Conservation (phyloP, 1,140 invertebrate species). For the Heliconius congener region DNA sequence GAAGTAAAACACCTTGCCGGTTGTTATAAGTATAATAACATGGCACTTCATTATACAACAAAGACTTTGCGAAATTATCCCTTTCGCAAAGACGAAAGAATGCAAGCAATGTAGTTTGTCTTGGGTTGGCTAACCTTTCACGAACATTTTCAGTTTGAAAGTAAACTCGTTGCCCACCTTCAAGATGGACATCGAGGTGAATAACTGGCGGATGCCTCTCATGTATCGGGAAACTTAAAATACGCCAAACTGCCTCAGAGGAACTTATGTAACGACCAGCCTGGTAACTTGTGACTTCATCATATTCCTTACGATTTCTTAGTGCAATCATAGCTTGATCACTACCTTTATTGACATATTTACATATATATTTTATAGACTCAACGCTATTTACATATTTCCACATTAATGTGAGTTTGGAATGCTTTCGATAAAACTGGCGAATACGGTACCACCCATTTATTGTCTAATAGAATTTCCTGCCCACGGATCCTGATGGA, state of each 20-base stretch:
- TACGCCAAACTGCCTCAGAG: conserved; percentile 75
- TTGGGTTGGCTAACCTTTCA: conserved; percentile 41
- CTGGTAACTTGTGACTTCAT: conserved; percentile 54
- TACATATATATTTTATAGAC: conserved; percentile 24
- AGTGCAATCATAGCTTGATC: conserved; percentile 36
- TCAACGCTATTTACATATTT: conserved; percentile 36
- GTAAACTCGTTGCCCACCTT: conserved; percentile 45
- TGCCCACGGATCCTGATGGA: not conserved
- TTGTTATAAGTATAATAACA: conserved; percentile 29
- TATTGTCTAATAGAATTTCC: conserved; percentile 25
- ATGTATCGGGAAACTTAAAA: conserved; percentile 69
- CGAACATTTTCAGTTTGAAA: conserved; percentile 43
- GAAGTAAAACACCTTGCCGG: conserved; percentile 35
- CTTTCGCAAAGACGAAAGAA: conserved; percentile 46
- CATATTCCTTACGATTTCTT: conserved; percentile 35
- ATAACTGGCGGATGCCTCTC: conserved; percentile 65
- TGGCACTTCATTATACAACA: conserved; percentile 42
- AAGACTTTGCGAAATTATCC: conserved; percentile 42
- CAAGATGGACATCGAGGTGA: conserved; percentile 59
- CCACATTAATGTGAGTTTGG: conserved; percentile 37
- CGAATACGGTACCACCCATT: conserved; percentile 40
- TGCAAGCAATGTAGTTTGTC: conserved; percentile 45
- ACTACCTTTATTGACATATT: conserved; percentile 40
- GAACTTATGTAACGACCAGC: conserved; percentile 48
- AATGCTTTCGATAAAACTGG: conserved; percentile 36